Evolutionary conservation across 30 jellyfish, hydroid and myxozoan species (phyloP), one percentile per base, ranked within the genome.

Genomic region (Aurelia coerulea): DNA sequence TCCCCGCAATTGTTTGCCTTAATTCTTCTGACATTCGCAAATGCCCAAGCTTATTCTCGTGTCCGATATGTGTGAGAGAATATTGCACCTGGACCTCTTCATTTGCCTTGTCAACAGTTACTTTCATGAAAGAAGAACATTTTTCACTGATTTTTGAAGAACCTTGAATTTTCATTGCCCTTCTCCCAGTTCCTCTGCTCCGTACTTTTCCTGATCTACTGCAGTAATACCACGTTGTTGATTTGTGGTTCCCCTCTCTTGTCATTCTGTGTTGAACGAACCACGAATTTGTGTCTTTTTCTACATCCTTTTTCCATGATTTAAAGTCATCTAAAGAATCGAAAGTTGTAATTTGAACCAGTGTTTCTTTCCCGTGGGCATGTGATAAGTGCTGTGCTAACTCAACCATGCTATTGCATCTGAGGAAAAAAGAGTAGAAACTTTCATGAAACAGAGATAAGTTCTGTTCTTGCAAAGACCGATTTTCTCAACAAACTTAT

Each of bases 121-220:
- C 92, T 33, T 70, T 83, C 78, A 83, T 69, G 79, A 50, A 83
- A 6, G 92, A 74, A 46, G 86, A 13, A 60, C 92, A 83, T 83
- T 83, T 69, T n/a, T 33, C 67, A 62, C 53, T 70, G 59, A 56
- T 56, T 73, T 83, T 69, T 67, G 83, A 79, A 4, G 81, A 79
- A 52, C 90, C 90, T 69, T 79, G 90, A 10, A 67, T 66, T 52
- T 79, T 79, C 69, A 37, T 16, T 3, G 49, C 49, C 63, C 91
- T 59, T 53, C 53, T 83, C 3, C 79, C 92, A 35, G 71, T 39
- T 29, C 79, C 78, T 15, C 52, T 32, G 41, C 74, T 53, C 37
- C 79, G 42, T 37, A 16, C 63, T 32, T 66, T 51, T 49, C 92
- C 92, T 14, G 92, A 17, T 31, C 92, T 39, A 79, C 56, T 83